Conservation (phyloP, 2,113 vertebrate genomes). For the Lethenteron camtschaticum region DNA sequence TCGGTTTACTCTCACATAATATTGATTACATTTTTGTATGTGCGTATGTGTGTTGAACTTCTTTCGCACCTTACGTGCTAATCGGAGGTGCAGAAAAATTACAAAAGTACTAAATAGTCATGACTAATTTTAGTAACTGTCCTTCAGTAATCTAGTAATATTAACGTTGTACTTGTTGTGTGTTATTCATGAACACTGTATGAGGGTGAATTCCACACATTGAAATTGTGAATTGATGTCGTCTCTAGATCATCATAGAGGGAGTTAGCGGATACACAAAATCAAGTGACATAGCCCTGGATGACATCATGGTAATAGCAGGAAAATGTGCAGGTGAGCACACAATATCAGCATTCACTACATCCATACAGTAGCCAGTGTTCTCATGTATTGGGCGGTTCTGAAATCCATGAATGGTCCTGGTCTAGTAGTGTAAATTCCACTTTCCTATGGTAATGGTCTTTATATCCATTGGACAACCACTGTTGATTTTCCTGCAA, state of each 20-base stretch:
- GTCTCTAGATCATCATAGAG: slow-evolving; percentile 27
- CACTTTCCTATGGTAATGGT: background rate
- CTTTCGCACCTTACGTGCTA: no score
- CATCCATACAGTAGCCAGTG: background rate
- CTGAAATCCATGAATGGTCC: background rate
- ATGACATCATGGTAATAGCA: slow-evolving; percentile 32
- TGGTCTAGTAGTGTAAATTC: background rate
- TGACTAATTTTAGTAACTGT: no score
- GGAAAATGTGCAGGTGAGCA: slow-evolving; percentile 26
- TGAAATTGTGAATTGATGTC: no score
- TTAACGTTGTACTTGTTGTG: no score
- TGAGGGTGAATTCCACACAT: no score
- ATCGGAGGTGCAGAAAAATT: no score
- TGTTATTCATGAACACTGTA: no score
- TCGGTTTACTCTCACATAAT: no score
- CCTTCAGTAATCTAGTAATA: no score
- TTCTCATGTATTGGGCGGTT: background rate
- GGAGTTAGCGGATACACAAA: slow-evolving; percentile 17
- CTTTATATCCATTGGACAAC: background rate
- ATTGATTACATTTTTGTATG: no score
- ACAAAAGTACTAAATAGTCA: no score
- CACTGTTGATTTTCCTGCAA: background rate
- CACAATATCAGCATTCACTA: background rate
- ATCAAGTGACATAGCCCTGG: slow-evolving; percentile 31
- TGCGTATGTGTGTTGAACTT: no score